Base-by-base conservation (phyloP, 2,113 vertebrate genomes). In the Eretmochelys imbricata region DNA sequence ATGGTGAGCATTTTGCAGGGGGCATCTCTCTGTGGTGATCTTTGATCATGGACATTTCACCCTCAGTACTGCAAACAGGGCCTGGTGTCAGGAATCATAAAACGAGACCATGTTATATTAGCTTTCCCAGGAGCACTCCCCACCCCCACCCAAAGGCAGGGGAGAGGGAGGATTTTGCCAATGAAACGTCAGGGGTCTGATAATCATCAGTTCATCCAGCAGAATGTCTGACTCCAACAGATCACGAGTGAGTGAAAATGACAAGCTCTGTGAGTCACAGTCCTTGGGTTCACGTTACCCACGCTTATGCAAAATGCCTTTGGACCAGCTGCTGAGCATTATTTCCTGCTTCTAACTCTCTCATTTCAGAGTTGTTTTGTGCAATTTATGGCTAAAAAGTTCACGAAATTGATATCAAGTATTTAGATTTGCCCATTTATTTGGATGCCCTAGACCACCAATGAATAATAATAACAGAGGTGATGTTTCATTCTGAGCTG, bases 391-490 rank as follows among this genome's bases (percentile, higher is more conserved):
- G 90, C 96, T 97, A 89, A 97, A 98, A 97, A 95, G 78, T 94
- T 94, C 78, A 53, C 96, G 93, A 90, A 97, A 98, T 98, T 98
- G 97, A 97, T 97, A 96, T 88, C 83, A 98, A 95, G 98, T 98
- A 98, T 97, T 98, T 98, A 97, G 96, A 97, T 96, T 96, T 95
- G 88, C 92, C 82, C 89, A 93, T 96, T 97, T 97, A 82, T 87
- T 88, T 31, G 80, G 92, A 83, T 86, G 94, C 93, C 84, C 10
- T 0, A 90, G 90, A 80, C 55, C 90, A 49, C 85, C 76, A 96
- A 97, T 97, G 97, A 98, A 95, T 88, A 94, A 93, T 69, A 94
- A 95, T 82, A 94, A 81, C 72, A 95, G 89, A 85, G 95, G 93
- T 92, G 97, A 94, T 62, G 76, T 91, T 93, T 92, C 89, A 91